These are phyloP conservation scores for Chanos chanos DNA, from an alignment of 2,797 vertebrate species.

Conservation along the genomic window DNA sequence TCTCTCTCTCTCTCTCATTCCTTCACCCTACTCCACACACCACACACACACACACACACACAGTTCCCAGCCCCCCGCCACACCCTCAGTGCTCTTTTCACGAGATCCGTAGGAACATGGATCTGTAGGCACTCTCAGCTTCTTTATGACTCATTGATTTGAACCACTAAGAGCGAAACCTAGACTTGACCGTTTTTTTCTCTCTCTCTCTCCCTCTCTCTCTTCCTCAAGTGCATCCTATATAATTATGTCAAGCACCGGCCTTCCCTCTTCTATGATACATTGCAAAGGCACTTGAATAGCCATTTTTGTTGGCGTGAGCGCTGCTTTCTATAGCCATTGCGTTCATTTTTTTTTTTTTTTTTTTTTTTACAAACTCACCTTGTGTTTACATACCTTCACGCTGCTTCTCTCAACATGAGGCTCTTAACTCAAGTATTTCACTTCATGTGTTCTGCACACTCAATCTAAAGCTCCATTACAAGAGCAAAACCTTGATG, in stretches of 20 bases:
- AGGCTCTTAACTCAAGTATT: not conserved
- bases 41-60: too few relatives aligned
- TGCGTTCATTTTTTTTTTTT: too few relatives aligned
- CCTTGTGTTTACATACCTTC: not conserved
- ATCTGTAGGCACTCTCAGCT: too few relatives aligned
- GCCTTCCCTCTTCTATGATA: not conserved
- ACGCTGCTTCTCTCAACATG: not conserved
- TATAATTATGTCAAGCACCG: not conserved
- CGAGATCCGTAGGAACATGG: too few relatives aligned
- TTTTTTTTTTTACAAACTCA: too few relatives aligned
- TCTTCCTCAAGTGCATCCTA: not conserved
- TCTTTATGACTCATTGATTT: too few relatives aligned
- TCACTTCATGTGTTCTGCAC: slow-evolving; percentile 1
- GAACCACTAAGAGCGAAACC: too few relatives aligned
- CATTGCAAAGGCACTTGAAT: not conserved
- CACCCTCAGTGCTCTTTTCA: too few relatives aligned
- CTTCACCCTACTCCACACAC: not conserved
- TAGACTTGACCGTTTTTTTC: too few relatives aligned
- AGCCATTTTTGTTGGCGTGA: not conserved
- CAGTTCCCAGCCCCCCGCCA: too few relatives aligned
- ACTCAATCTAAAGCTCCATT: not conserved
- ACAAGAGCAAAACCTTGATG: not conserved
- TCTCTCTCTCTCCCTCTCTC: not conserved
- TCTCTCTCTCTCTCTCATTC: not conserved
- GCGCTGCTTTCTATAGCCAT: not conserved